Percentiles rank a stretch among this genome's conserved stretches.
These are phyloP conservation scores for Typhlichthys subterraneus DNA, from an alignment of 2,797 vertebrate species.

Conservation along the genomic window DNA sequence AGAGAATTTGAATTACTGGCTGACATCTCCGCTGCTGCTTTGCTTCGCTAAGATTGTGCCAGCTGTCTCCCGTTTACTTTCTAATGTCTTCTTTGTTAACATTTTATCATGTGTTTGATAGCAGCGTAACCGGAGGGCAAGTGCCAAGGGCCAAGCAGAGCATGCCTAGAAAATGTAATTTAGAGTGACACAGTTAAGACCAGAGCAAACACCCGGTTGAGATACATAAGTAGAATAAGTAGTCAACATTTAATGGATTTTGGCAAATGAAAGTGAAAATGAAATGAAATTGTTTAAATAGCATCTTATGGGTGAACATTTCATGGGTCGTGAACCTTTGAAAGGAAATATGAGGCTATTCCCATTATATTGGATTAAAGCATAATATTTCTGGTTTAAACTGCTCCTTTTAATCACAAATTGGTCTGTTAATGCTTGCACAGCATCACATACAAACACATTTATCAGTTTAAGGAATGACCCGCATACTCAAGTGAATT, in stretches of 20 bases:
- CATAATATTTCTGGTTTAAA: conserved; percentile 38
- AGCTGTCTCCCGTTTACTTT: conserved; percentile 73
- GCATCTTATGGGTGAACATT: no score
- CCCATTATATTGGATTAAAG: conserved; percentile 50
- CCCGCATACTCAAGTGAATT: conserved; percentile 56
- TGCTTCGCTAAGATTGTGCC: conserved; percentile 67
- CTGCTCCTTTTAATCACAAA: conserved; percentile 50
- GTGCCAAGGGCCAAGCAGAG: conserved; percentile 50
- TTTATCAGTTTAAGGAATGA: conserved; percentile 65
- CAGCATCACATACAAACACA: conserved; percentile 51
- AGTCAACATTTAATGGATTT: conserved; percentile 1
- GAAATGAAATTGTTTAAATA: neutral
- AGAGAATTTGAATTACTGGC: conserved; percentile 67
- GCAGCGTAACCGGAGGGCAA: conserved; percentile 66
- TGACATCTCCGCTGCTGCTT: conserved; percentile 73
- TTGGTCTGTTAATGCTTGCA: conserved; percentile 51
- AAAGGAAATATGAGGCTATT: conserved; percentile 40
- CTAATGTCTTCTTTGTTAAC: conserved; percentile 77
- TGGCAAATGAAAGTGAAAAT: neutral
- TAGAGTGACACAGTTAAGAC: conserved; percentile 32
- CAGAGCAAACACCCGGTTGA: conserved; percentile 28
- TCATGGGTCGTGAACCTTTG: conserved; percentile 27
- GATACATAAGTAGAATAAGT: conserved; percentile 34
- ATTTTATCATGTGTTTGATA: conserved; percentile 71
- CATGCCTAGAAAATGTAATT: conserved; percentile 32